Percentiles rank a stretch among this genome's conserved stretches.
Evolutionary conservation across 2,888 invertebrate genomes (phyloP).

Genomic region (Pachycephus smyrnensis): DNA sequence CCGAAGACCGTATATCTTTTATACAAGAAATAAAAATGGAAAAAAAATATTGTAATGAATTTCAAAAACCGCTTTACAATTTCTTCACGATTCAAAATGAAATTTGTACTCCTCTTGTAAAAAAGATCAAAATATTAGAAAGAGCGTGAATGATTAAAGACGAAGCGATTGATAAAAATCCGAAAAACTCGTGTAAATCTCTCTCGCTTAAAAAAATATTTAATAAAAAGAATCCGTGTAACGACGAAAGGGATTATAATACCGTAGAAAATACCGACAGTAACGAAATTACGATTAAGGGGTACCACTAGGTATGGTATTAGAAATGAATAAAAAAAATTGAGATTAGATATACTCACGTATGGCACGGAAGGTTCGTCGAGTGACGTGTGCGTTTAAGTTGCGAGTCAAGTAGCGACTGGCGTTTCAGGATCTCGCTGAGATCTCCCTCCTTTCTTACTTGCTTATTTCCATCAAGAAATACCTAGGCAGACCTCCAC

Average conservation of each 20-base stretch:
- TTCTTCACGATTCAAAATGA: not conserved
- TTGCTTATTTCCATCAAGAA: slow-evolving; percentile 17
- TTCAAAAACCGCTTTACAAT: not conserved
- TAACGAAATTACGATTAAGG: not conserved
- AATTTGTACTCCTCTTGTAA: not conserved
- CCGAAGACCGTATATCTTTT: not conserved
- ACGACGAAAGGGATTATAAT: not conserved
- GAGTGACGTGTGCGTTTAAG: slow-evolving; percentile 53
- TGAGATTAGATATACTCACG: not conserved
- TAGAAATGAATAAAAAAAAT: not conserved
- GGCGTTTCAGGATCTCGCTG: slow-evolving; percentile 40
- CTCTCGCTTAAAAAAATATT: not conserved
- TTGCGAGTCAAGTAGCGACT: slow-evolving; percentile 64
- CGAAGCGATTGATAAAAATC: too few relatives aligned
- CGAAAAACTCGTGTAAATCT: not conserved
- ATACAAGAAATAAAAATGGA: not conserved
- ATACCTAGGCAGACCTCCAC: slow-evolving; percentile 9
- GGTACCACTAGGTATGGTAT: not conserved
- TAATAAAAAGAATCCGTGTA: not conserved
- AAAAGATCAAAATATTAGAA: not conserved
- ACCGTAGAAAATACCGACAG: not conserved
- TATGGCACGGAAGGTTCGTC: slow-evolving; percentile 23
- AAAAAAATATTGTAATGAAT: not conserved
- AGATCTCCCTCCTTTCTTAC: slow-evolving; percentile 43
- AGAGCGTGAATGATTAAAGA: not conserved